phyloP scores from a whole-genome alignment of 2,113 vertebrate genomes.

The Chamaetylas fuelleborni region DNA sequence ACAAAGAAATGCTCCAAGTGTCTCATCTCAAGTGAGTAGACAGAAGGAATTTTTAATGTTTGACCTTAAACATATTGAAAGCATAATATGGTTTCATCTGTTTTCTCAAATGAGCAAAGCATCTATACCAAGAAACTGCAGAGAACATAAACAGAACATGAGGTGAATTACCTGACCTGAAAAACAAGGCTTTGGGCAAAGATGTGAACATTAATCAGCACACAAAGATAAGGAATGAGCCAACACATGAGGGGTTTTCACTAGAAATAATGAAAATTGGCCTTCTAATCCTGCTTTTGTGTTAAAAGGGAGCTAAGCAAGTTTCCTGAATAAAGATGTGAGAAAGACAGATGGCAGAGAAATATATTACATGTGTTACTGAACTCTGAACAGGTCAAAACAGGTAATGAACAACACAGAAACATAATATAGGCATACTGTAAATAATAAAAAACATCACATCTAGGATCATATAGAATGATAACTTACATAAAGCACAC shows the following conservation, averaged over 20 bases:
- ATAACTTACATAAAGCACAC: not conserved
- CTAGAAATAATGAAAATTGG: slow-evolving; percentile 13
- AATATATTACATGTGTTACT: not conserved
- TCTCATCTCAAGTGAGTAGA: not conserved
- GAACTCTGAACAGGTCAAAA: not conserved
- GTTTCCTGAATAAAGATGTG: not conserved
- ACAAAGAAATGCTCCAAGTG: slow-evolving; percentile 29
- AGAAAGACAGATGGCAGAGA: not conserved
- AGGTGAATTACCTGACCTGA: slow-evolving; percentile 41
- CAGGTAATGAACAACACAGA: not conserved
- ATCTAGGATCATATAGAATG: not conserved
- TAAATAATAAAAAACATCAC: not conserved
- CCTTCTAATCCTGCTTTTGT: not conserved
- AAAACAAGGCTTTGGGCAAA: slow-evolving; percentile 38
- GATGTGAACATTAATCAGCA: slow-evolving; percentile 22
- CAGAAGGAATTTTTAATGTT: slow-evolving; percentile 46
- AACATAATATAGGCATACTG: not conserved
- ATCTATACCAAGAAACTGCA: not conserved
- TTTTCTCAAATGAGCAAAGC: slow-evolving; percentile 22
- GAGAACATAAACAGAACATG: slow-evolving; percentile 25
- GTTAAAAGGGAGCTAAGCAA: not conserved
- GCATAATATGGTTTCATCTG: slow-evolving; percentile 16
- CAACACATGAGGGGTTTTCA: slow-evolving; percentile 6
- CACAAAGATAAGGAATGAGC: not conserved
- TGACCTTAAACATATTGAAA: slow-evolving; percentile 41